Base-by-base conservation (phyloP, 1,140 invertebrate species). In the Chrysopa pallens region DNA sequence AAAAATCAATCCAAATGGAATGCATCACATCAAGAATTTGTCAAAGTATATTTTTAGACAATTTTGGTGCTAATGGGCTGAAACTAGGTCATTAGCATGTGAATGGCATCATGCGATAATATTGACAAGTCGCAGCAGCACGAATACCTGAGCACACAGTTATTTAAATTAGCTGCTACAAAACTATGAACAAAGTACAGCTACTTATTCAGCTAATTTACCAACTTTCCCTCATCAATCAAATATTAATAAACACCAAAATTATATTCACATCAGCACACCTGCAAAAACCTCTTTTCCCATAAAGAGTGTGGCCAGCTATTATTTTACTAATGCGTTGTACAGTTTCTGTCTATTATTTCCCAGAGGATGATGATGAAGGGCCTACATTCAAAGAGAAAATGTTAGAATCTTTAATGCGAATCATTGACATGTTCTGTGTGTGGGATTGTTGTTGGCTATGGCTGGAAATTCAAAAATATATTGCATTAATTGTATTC, bases 371-470 rank as follows among this genome's bases (percentile, higher is more conserved):
- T 62, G 80, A 82, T 59, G 86, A 91, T 60, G 84, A 88, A 61
- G 86, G 82, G 50, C 83, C 84, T 12, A 90, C 83, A 36, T 70
- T 87, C 46, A 91, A 89, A 63, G 86, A 92, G 59, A 85, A 77
- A 58, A 65, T 83, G 36, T 62, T 87, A 48, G 79, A 80, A 48
- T 66, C 67, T 52, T 69, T 80, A 45, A 68, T 88, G 46, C 80
- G 79, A 54, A 74, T 79, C 48, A 84, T 93, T 53, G 87, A 94
- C 65, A 74, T 91, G 47, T 87, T 95, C 66, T 96, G 91, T 69
- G 84, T 93, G 40, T 98, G 92, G 92, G 87, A 96, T 65, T 94
- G 91, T 69, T 93, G 88, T 66, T 79, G 76, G 68, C 71, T 78
- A 49, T 95, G 90, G 86, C 69, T 91, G 45, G 81, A 80, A 60